Evolutionary conservation across 1,140 invertebrate species (phyloP), one percentile per base, ranked within the genome.

Genomic region (Reticulitermes speratus): DNA sequence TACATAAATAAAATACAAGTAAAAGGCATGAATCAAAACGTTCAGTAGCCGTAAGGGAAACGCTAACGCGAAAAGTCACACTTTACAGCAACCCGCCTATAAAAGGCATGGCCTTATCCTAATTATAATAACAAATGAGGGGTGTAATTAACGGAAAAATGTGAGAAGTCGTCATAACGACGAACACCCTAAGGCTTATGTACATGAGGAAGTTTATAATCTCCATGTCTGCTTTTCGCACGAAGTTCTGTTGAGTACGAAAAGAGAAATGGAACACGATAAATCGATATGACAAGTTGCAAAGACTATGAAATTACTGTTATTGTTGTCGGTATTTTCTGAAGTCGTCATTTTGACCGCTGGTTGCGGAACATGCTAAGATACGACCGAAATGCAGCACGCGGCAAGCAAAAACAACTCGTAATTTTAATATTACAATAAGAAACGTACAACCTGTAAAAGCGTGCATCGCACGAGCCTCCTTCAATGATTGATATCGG

Each of bases 391-490:
- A 75, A 30, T 12, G 16, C 65, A 30, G 65, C 14, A 75, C 65
- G 65, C 52, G 52, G 52, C 52, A 12, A 55, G 52, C 16, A 55
- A 55, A 55, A 16, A 55, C 52, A 55, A 30, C 65, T 75, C 65
- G 7, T 75, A 75, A 75, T 75, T 75, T 75, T 12, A 75, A 25
- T 75, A 75, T 75, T 30, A 75, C 8, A 75, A 75, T 14, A 25
- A 75, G 14, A 75, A 75, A 75, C 9, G 8, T 14, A 30, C 7
- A 75, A 75, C 25, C n/a, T 75, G 65, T 2, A 75, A 16, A 30
- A 75, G 65, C 65, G 65, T 75, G 65, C 65, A 75, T 75, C 25
- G 65, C 65, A 75, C 65, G 65, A 75, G 65, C 25, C 65, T 55
- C 19, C 52, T 14, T 12, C 25, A 16, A 30, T 75, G 65, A 75